These are phyloP conservation scores for Colinus virginianus DNA, from an alignment of 2,113 vertebrate genomes.

Conservation along the genomic window DNA sequence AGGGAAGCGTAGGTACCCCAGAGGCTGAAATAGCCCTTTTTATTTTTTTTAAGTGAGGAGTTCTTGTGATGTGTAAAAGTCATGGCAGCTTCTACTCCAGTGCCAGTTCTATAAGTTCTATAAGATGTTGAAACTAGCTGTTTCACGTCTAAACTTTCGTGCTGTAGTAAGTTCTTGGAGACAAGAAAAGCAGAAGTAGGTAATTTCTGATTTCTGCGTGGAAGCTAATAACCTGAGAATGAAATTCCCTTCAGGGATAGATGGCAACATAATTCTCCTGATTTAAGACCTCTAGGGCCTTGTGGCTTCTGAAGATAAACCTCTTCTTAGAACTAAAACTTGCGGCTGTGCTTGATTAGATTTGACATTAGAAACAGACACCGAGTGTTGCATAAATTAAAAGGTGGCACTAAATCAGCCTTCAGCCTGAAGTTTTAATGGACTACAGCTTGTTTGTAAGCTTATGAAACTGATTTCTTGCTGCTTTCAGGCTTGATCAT, in stretches of 20 bases:
- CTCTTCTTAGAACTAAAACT: not conserved
- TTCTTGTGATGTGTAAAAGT: not conserved
- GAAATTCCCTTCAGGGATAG: not conserved
- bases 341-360: not conserved
- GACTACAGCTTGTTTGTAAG: accelerated
- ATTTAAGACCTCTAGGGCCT: not conserved
- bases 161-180: not conserved
- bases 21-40: not conserved
- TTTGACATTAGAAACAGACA: accelerated
- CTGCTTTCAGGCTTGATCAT: slow-evolving; percentile 91
- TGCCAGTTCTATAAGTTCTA: not conserved
- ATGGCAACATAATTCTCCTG: not conserved
- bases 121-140: not conserved
- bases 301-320: not conserved
- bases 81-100: not conserved
- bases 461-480: not conserved
- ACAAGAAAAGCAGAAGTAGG: not conserved
- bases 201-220: not conserved
- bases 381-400: not conserved
- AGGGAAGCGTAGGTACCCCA: not conserved
- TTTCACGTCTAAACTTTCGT: accelerated
- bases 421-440: not conserved
- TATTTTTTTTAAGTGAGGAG: not conserved
- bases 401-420: not conserved
- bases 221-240: not conserved